These are phyloP conservation scores for Ariopsis seemanni DNA, from an alignment of 2,113 vertebrate genomes.

Conservation along the genomic window DNA sequence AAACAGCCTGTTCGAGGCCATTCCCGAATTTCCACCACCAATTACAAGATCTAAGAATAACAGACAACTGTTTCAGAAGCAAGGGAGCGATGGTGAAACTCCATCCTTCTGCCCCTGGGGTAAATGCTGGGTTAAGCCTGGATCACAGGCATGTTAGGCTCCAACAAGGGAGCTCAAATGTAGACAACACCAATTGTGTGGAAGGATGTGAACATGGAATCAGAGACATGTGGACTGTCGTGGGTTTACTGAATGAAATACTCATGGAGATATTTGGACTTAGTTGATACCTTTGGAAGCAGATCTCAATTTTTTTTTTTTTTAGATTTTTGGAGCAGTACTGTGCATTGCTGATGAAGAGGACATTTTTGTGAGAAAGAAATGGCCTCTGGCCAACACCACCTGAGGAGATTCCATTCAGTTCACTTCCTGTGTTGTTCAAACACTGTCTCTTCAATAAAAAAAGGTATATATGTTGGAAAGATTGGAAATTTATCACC, in stretches of 20 bases:
- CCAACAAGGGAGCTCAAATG: conserved; percentile 21
- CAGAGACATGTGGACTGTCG: background rate
- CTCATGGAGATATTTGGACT: background rate
- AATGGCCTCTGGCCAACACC: background rate
- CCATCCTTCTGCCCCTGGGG: conserved; percentile 11
- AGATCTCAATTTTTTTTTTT: background rate
- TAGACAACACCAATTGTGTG: background rate
- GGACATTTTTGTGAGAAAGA: background rate
- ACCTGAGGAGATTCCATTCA: background rate
- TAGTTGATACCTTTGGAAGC: background rate
- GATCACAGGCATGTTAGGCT: conserved; percentile 24
- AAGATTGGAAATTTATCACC: background rate
- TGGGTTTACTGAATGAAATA: background rate
- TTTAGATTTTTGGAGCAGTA: background rate
- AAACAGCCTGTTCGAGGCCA: background rate
- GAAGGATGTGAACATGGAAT: background rate
- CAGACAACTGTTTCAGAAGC: conserved; percentile 29
- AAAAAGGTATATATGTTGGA: background rate
- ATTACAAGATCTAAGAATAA: conserved; percentile 44
- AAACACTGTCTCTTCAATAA: background rate
- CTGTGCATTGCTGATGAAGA: background rate
- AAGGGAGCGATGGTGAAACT: conserved; percentile 35
- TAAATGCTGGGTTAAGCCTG: conserved; percentile 5
- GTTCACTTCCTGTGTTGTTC: background rate
- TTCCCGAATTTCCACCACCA: background rate